Evolutionary conservation across 1,140 invertebrate genomes (phyloP), one percentile per base, ranked within the genome.

Genomic region (Drosophila triauraria): DNA sequence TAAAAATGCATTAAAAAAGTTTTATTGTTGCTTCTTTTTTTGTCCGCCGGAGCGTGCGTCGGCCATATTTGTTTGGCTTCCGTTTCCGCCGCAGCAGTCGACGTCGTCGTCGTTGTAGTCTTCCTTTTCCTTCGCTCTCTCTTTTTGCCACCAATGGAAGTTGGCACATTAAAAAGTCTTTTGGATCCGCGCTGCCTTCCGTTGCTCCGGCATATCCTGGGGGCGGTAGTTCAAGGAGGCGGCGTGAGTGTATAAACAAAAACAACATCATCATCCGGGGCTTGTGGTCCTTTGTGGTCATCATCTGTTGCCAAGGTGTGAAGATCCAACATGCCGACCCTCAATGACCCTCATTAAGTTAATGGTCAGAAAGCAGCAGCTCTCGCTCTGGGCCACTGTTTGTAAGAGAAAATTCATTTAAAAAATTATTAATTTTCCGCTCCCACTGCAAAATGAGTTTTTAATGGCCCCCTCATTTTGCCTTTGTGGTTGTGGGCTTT

Each of bases 11-110:
- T 84, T 84, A 84, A 84, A 85, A 78, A 86, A 82, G 65, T 86
- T 87, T 75, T 79, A 82, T 86, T 85, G 82, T 81, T 74, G 76
- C 63, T 60, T 56, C 53, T 54, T 15, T 42, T 40, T 79, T 58
- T 50, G 23, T 63, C 63, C 42, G 38, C 12, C 40, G 32, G 40
- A 46, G 57, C 65, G 65, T 79, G 76, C 47, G 76, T 65, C 81
- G 75, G 82, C 82, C 82, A 87, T 86, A 87, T 86, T 86, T 86
- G 82, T 86, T 86, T 86, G 82, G 70, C 83, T 86, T 86, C 82
- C 83, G 82, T 82, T 86, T 86, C 83, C 82, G 82, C 58, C 72
- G 62, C 59, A 58, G 77, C 40, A 47, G 44, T 30, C 44, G 59
- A 46, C 56, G 56, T 68, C 50, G 32, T 53, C 60, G 50, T 65